These are phyloP conservation scores for Cydia pomonella DNA, from an alignment of 1,140 invertebrate species.

Conservation along the genomic window DNA sequence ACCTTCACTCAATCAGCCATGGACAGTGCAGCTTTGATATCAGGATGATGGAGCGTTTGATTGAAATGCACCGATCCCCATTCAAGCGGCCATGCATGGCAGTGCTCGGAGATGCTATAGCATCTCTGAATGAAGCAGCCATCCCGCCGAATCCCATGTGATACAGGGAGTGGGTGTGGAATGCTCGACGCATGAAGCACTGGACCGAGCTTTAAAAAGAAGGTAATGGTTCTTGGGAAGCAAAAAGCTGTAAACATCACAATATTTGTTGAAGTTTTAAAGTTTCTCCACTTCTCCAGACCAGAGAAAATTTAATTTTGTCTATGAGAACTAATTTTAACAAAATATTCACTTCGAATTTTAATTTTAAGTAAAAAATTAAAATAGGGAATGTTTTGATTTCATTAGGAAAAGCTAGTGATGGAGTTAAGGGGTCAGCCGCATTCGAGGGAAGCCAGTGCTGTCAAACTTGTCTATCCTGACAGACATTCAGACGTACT, in stretches of 20 bases:
- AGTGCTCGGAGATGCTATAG: neutral
- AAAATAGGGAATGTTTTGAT: too few species aligned
- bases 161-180: constrained; percentile 18
- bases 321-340: too few species aligned
- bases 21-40: neutral
- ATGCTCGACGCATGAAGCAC: constrained; percentile 12
- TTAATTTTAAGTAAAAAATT: too few species aligned
- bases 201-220: neutral
- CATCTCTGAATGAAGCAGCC: neutral
- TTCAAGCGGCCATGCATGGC: constrained; percentile 15
- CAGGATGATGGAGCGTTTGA: neutral
- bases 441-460: too few species aligned
- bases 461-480: too few species aligned
- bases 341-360: too few species aligned
- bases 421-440: too few species aligned
- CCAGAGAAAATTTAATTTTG: too few species aligned
- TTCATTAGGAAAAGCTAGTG: too few species aligned
- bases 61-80: neutral
- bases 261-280: neutral
- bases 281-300: too few species aligned
- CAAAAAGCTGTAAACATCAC: neutral
- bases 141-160: neutral
- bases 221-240: too few species aligned
- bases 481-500: too few species aligned
- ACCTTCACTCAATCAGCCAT: constrained; percentile 49